Base-by-base conservation (phyloP, 2,113 vertebrate genomes). In the Athene noctua region DNA sequence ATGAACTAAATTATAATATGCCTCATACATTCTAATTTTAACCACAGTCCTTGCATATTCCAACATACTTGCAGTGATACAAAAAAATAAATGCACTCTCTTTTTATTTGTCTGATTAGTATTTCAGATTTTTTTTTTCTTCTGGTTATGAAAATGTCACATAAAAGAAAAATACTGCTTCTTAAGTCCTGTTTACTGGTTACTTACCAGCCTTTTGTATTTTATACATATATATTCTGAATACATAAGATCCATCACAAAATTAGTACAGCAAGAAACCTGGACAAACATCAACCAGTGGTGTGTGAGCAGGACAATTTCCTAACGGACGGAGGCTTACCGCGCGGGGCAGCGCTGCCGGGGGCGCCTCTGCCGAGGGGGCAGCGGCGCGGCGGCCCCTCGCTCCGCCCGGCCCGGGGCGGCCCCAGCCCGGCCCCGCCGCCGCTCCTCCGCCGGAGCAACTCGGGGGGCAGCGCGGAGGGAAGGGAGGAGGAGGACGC, bases 1-100 rank as follows among this genome's bases (percentile, higher is more conserved):
- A 98, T 98, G 98, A 98, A 98, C 98, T 99, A 99, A 99, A 98
- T 98, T 98, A 98, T 98, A 98, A 98, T 98, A 98, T 97, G 97
- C 98, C 98, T 99, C 98, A 98, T 99, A 99, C 99, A 99, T 99
- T 99, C 99, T 99, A 98, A 97, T 98, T 98, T 98, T 97, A 98
- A 97, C 97, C 98, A 98, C 97, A 98, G 97, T 98, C 98, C 98
- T 99, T 99, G 99, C 99, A 99, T 99, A 99, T 98, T 98, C 98
- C 98, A 98, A 98, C 98, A 98, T 98, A 98, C 98, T 98, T 98
- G 95, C 98, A 98, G 97, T 98, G 98, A 98, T 98, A 98, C 97
- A 98, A 98, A 98, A 97, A 98, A 98, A 98, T 98, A 98, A 98
- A 98, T 97, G 97, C 96, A 97, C 98, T 98, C 97, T 97, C 97